Conservation (phyloP, 2,797 vertebrate genomes). For the Propithecus perrieri region DNA sequence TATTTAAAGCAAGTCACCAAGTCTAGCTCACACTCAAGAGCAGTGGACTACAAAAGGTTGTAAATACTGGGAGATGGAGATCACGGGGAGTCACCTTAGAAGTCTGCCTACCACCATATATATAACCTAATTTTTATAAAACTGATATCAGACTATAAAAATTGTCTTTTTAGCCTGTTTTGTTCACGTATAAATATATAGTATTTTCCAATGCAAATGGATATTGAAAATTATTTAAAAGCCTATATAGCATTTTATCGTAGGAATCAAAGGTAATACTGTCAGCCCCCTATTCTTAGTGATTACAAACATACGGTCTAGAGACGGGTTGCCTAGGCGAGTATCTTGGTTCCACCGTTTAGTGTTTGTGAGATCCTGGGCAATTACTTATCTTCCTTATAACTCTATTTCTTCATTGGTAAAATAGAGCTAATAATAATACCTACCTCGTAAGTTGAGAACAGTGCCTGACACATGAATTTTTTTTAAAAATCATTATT, state of each 20-base stretch:
- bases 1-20: neutral
- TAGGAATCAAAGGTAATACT: neutral
- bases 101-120: neutral
- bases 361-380: neutral
- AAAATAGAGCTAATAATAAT: neutral
- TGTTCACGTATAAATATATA: neutral
- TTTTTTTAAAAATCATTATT: neutral
- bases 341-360: neutral
- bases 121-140: neutral
- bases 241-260: neutral
- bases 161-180: neutral
- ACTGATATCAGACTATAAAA: neutral
- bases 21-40: neutral
- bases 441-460: neutral
- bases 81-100: neutral
- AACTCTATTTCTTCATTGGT: neutral
- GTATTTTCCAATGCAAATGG: neutral
- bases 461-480: neutral
- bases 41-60: neutral
- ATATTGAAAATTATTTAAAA: neutral
- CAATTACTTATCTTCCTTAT: neutral
- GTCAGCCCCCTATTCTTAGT: neutral
- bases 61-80: neutral
- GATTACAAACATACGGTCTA: neutral
- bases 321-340: neutral